Base-by-base conservation (phyloP, 2,797 vertebrate genomes). In the Spea hammondii region DNA sequence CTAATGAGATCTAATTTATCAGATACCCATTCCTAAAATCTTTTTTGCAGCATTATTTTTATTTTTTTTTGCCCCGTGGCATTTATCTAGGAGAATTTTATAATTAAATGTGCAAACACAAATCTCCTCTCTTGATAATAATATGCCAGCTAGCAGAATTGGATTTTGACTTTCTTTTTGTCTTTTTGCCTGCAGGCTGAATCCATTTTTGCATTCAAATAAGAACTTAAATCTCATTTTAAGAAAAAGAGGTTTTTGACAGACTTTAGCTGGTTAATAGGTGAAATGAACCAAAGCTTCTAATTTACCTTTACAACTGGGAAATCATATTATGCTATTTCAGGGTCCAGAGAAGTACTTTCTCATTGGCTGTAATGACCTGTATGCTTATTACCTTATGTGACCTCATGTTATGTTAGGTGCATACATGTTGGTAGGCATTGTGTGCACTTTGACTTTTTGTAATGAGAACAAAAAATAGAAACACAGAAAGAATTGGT, bases 1-100 rank as follows among this genome's bases (percentile, higher is more conserved):
- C 62, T 67, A 71, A 79, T 74, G n/a, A 68, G 65, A 74, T 74
- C 64, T 79, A 69, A 79, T 79, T 68, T 73, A 69, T 55, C 57
- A 53, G 45, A 66, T 59, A 79, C 66, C 54, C 4, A 17, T 79
- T 68, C 65, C 70, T 72, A 69, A 79, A 62, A 51, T 69, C n/a
- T 78, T 60, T 60, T 66, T 7, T 74, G 47, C 11, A 12, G 12
- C 78, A 69, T 74, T 79, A 65, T 74, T 74, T 49, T 79, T 79
- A 74, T n/a, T 32, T 32, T 3, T 32, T 32, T 32, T 32, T 65
- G 54, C 49, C 65, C 60, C 45, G 48, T 79, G 70, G 70, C 54
- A 73, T 73, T 66, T 79, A 51, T 73, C 70, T 69, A 17, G 50
- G 65, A 74, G 48, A 8, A 47, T 74, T 53, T 79, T 8, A 68